Evolutionary conservation across 2,797 vertebrate genomes (phyloP).

Genomic region (Helicolenus hilgendorfi): DNA sequence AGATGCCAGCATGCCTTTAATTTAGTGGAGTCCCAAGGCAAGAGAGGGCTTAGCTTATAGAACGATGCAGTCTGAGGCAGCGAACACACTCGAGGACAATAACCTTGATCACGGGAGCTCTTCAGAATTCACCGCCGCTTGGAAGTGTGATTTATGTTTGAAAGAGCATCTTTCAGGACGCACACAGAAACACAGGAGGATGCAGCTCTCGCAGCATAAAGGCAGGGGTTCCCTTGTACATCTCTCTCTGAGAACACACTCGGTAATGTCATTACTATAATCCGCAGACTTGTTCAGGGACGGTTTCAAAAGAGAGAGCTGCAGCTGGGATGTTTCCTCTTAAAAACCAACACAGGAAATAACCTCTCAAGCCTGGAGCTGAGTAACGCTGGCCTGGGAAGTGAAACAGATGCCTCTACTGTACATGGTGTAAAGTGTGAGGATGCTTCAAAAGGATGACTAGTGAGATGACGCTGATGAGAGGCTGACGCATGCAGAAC

Average conservation of each 20-base stretch:
- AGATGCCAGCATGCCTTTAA: conserved; percentile 71
- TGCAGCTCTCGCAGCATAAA: conserved; percentile 52
- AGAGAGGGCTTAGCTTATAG: conserved; percentile 71
- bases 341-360: conserved; percentile 58
- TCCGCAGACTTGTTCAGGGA: conserved; percentile 61
- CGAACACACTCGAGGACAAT: conserved; percentile 77
- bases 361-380: conserved; percentile 13
- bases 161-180: conserved; percentile 72
- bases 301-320: conserved; percentile 61
- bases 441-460: conserved; percentile 42
- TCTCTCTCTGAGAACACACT: conserved; percentile 55
- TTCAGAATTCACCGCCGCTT: conserved; percentile 73
- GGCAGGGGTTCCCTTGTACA: conserved; percentile 71
- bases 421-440: conserved; percentile 36
- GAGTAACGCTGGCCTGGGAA: conserved; percentile 12
- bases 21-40: conserved; percentile 70
- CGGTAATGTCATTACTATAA: conserved; percentile 63
- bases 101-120: conserved; percentile 82
- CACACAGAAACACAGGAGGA: conserved; percentile 66
- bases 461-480: conserved; percentile 20
- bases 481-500: conserved; percentile 21
- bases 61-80: conserved; percentile 62
- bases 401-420: conserved; percentile 37
- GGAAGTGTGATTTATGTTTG: conserved; percentile 78
- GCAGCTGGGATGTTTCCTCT: conserved; percentile 67